Evolutionary conservation across 2,797 vertebrate species (phyloP).

Genomic region (Hemibagrus guttatus): DNA sequence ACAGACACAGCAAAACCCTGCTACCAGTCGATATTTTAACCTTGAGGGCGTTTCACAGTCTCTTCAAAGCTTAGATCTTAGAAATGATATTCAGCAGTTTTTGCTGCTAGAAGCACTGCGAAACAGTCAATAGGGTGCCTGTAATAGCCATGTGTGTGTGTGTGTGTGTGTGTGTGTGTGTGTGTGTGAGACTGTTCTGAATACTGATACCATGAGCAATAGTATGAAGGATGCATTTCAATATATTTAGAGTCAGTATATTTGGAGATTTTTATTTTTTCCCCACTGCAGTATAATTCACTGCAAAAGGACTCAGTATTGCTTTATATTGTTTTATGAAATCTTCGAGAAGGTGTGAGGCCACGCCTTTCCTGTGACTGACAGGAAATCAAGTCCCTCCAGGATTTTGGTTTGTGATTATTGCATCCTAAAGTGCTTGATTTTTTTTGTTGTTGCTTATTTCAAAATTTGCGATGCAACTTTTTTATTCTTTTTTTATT

Average conservation of each 20-base stretch:
- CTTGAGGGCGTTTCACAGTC: background rate
- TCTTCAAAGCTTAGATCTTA: slow-evolving; percentile 10
- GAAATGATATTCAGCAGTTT: slow-evolving; percentile 21
- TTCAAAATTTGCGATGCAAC: too few relatives aligned
- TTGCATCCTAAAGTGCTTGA: too few relatives aligned
- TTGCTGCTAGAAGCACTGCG: background rate
- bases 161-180: background rate
- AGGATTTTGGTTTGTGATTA: too few relatives aligned
- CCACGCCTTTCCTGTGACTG: background rate
- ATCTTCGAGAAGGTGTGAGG: background rate
- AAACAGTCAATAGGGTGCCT: background rate
- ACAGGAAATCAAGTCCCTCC: background rate
- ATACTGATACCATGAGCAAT: background rate
- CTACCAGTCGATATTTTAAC: slow-evolving; percentile 16
- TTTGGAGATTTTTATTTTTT: background rate
- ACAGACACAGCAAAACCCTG: background rate
- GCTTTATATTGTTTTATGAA: background rate
- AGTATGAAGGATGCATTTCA: background rate
- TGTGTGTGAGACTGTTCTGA: background rate
- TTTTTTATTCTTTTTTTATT: too few relatives aligned
- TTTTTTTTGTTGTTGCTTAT: too few relatives aligned
- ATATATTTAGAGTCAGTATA: background rate
- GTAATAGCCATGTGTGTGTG: background rate
- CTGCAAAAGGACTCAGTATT: background rate
- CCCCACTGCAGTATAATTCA: background rate